Percentiles rank a stretch among this genome's conserved stretches.
Conservation (phyloP, 2,113 vertebrate genomes). For the Leuciscus idus region DNA sequence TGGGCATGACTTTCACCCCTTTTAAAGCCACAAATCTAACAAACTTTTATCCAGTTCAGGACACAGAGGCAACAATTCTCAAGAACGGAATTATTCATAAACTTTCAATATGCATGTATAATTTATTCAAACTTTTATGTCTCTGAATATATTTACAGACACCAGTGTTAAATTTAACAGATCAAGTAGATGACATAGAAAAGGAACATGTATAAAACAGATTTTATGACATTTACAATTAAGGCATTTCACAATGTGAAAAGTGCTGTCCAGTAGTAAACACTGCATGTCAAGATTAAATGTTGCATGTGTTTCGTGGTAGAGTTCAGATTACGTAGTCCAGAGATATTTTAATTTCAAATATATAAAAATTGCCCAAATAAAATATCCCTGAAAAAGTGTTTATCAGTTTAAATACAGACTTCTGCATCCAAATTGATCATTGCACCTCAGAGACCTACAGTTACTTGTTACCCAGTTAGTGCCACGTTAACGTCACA, state of each 20-base stretch:
- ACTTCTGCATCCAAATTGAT: constrained; percentile 7
- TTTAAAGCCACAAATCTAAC: background rate
- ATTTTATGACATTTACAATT: background rate
- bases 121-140: constrained; percentile 9
- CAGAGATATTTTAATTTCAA: background rate
- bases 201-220: background rate
- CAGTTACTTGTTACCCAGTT: background rate
- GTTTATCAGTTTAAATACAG: background rate
- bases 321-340: background rate
- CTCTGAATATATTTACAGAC: constrained; percentile 1
- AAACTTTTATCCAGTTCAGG: background rate
- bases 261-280: constrained; percentile 1
- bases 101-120: background rate
- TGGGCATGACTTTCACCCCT: no score
- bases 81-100: background rate
- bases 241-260: background rate
- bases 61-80: background rate
- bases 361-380: background rate
- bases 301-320: background rate
- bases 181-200: background rate
- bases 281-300: constrained; percentile 24
- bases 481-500: background rate
- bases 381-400: constrained; percentile 18
- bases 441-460: background rate
- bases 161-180: background rate